Base-by-base conservation (phyloP, 1,140 invertebrate genomes). In the Zaprionus taronus region DNA sequence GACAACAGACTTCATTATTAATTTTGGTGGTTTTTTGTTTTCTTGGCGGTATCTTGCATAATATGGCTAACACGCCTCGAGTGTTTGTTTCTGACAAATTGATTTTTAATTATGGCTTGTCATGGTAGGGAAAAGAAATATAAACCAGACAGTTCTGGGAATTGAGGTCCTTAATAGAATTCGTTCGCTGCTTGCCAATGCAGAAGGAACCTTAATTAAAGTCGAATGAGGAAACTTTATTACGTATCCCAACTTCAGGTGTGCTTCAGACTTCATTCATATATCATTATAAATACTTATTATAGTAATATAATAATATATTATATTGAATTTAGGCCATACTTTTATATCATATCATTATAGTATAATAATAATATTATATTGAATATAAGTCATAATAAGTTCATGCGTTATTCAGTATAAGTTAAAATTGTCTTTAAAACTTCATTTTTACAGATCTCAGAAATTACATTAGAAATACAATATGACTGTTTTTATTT, bases 51-150 rank as follows among this genome's bases (percentile, higher is more conserved):
- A 67, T 47, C 72, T 90, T 90, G 85, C 85, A 90, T 90, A 90
- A 90, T 71, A 17, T 20, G 20, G 7, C 6, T 12, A 49, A 79
- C 69, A 80, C 84, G 87, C 75, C 71, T 78, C 68, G 62, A 72
- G 56, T 82, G 55, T 73, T 56, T 67, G 69, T 24, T 47, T 26
- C 74, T 72, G 63, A 77, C 77, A 90, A 90, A 90, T 90, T 90
- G 85, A 91, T 90, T 90, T 91, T 91, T 90, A 90, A 90, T 90
- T 90, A 90, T 80, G 55, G 67, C 53, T 62, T 80, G 72, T 63
- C 79, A 61, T n/a, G 12, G 80, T 74, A 69, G 55, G 68, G 49
- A 72, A 72, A 56, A 68, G 83, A 80, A 77, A 82, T 77, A 56
- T 70, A 67, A 85, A 65, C 58, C 60, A 78, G 64, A 24, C 20